Conservation (phyloP, 2,888 invertebrate species). For the Phyto melanocephala region DNA sequence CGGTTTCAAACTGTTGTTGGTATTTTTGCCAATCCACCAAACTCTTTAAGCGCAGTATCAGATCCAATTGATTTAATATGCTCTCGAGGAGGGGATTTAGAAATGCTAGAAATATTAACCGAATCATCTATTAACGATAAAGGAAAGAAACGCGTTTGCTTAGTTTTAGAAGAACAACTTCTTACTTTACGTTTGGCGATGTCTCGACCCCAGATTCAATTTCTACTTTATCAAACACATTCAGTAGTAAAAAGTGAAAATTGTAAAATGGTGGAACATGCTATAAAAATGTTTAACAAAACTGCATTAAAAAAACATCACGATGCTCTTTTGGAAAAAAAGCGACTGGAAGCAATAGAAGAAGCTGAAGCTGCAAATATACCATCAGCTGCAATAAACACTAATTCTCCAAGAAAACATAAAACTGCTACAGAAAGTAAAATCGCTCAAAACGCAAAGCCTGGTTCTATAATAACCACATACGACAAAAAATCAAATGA, state of each 20-base stretch:
- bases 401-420: constrained; percentile 70
- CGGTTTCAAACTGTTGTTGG: constrained; percentile 83
- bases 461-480: not conserved
- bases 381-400: constrained; percentile 73
- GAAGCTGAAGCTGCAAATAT: constrained; percentile 75
- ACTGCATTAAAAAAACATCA: constrained; percentile 85
- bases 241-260: constrained; percentile 88
- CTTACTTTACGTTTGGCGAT: constrained; percentile 86
- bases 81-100: constrained; percentile 87
- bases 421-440: constrained; percentile 64
- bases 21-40: constrained; percentile 87
- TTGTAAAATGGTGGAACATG: constrained; percentile 84
- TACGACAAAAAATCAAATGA: constrained; percentile 64
- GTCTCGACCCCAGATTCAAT: constrained; percentile 90
- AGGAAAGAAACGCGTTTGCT: constrained; percentile 82
- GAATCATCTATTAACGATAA: constrained; percentile 84
- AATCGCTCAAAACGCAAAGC: not conserved
- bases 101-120: constrained; percentile 86
- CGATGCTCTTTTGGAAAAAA: constrained; percentile 75
- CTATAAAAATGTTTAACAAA: constrained; percentile 85
- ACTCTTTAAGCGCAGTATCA: constrained; percentile 88
- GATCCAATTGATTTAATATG: constrained; percentile 91
- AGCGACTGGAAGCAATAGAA: constrained; percentile 74
- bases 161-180: constrained; percentile 87
- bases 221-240: constrained; percentile 90